Evolutionary conservation across 2,113 vertebrate species (phyloP).

Genomic region (Mionectes macconnelli): DNA sequence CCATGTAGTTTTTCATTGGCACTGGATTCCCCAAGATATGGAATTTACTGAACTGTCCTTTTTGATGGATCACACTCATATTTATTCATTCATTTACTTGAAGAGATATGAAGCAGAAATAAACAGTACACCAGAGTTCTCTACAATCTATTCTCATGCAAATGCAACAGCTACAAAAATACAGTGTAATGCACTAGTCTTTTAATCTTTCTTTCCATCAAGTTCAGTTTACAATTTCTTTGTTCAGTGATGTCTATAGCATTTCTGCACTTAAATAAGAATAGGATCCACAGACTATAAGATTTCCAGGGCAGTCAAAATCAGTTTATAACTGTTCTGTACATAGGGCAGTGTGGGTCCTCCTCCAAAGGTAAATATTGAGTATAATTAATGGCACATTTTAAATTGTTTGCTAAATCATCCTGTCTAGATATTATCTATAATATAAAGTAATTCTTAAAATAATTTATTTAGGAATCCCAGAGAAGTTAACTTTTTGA

Average conservation of each 20-base stretch:
- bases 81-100: neutral
- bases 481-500: neutral
- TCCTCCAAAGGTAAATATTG: neutral
- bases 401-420: neutral
- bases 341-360: neutral
- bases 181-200: neutral
- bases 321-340: neutral
- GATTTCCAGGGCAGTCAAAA: neutral
- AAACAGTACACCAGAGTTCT: neutral
- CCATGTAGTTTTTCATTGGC: neutral
- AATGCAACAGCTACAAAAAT: neutral
- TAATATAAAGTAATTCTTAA: neutral
- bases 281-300: neutral
- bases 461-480: neutral
- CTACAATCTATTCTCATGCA: neutral
- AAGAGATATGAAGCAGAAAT: neutral
- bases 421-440: neutral
- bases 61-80: neutral
- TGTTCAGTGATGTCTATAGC: neutral
- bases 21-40: neutral
- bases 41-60: neutral
- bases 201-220: neutral
- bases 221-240: neutral
- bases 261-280: neutral
- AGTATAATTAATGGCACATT: neutral